Base-by-base conservation (phyloP, 2,113 vertebrate genomes). In the Hyperoodon ampullatus region DNA sequence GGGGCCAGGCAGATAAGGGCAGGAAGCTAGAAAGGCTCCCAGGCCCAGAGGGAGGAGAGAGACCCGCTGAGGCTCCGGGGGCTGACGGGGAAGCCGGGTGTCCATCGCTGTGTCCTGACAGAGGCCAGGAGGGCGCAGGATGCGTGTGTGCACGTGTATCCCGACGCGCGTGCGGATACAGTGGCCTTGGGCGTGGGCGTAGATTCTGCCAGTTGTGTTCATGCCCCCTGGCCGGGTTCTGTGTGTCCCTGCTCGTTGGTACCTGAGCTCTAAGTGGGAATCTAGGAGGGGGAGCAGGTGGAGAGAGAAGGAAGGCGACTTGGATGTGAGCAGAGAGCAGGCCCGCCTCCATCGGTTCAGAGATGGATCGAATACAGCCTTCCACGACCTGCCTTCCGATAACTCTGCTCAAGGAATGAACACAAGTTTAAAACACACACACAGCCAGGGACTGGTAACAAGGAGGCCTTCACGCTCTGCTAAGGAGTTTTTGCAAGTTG, bases 361-460 rank as follows among this genome's bases (percentile, higher is more conserved):
- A 90, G 44, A 21, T 9, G 33, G 68, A 53, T 50, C 60, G 68
- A 28, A 72, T 80, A 70, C 44, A 78, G 74, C 68, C 42, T 23
- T 75, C 96, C 75, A 12, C 9, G 1, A 24, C 26, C 75, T 87
- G 86, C 81, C 93, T 95, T 94, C 88, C 71, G 44, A 35, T 80
- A 89, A 42, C 60, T 60, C 90, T 95, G 82, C 86, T 87, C 63
- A 92, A 88, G 78, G 39, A 65, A 7, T 58, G 96, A 66, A 96
- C 58, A 50, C 61, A 95, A 90, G 96, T 93, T 91, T 96, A 97
- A 97, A 93, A 92, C 88, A 50, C 70, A 70, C 26, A 60, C 90
- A 58, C 39, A 83, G 61, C 90, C 66, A 94, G 93, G 58, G 90
- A 66, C 42, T 91, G 50, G 33, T 80, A 83, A 95, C n/a, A 88